These are phyloP conservation scores for Sussaba pulchella DNA, from an alignment of 2,888 invertebrate species.

Conservation along the genomic window DNA sequence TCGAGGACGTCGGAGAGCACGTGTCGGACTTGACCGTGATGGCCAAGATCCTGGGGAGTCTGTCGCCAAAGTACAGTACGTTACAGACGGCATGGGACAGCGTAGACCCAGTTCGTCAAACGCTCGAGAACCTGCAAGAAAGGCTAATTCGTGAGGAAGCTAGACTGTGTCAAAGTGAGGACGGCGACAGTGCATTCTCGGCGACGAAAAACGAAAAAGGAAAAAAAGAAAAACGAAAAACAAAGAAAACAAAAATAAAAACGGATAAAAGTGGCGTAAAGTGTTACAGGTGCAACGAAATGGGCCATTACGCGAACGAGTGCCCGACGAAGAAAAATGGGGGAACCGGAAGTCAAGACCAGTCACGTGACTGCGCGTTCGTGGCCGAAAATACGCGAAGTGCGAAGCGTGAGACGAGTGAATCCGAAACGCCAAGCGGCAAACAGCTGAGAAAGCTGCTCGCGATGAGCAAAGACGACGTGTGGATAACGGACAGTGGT, in stretches of 20 bases:
- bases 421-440: background rate
- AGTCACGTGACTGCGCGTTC: conserved; percentile 5
- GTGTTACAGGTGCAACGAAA: conserved; percentile 57
- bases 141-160: conserved; percentile 54
- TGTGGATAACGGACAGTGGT: conserved; percentile 15
- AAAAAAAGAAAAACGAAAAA: background rate
- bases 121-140: conserved; percentile 52
- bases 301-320: conserved; percentile 56
- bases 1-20: conserved; percentile 2
- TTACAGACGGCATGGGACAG: conserved; percentile 60
- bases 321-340: conserved; percentile 40
- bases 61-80: conserved; percentile 56
- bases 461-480: too few species aligned
- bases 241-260: background rate
- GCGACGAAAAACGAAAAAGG: background rate
- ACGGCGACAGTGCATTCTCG: conserved; percentile 26
- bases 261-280: conserved; percentile 1
- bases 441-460: background rate
- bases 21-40: background rate
- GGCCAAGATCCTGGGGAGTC: conserved; percentile 1
- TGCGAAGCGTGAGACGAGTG: background rate
- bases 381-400: background rate
- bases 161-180: too few species aligned
- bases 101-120: conserved; percentile 49
- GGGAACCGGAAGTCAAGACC: conserved; percentile 1